Percentiles rank a stretch among this genome's conserved stretches.
These are phyloP conservation scores for Drosophila mettleri DNA, from an alignment of 2,888 invertebrate genomes.

Conservation along the genomic window DNA sequence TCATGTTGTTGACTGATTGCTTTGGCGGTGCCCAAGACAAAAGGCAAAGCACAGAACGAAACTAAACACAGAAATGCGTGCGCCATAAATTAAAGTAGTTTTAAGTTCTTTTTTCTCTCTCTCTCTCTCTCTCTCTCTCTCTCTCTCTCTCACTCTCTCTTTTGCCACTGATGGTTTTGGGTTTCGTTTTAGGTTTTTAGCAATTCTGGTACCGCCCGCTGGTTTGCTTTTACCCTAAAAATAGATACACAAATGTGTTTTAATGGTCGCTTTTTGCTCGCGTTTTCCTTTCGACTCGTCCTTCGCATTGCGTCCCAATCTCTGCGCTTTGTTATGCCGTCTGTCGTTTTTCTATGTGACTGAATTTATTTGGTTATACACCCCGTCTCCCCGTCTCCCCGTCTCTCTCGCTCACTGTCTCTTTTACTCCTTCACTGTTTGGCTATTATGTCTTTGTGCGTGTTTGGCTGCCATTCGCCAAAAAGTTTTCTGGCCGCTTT, in stretches of 20 bases:
- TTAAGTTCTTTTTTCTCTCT: conserved; percentile 55
- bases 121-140: neutral
- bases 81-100: conserved; percentile 79
- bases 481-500: conserved; percentile 67
- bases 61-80: conserved; percentile 76
- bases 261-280: conserved; percentile 76
- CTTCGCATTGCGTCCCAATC: conserved; percentile 57
- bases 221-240: conserved; percentile 68
- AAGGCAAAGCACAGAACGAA: conserved; percentile 29
- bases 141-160: neutral
- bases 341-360: conserved; percentile 79
- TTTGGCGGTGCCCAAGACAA: conserved; percentile 62
- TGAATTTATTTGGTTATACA: conserved; percentile 72
- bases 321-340: conserved; percentile 78
- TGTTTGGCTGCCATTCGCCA: conserved; percentile 74
- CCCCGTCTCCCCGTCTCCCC: neutral
- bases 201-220: conserved; percentile 54
- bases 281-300: conserved; percentile 43
- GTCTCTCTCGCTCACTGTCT: neutral
- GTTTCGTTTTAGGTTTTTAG: conserved; percentile 48
- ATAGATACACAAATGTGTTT: conserved; percentile 81
- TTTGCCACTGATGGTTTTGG: conserved; percentile 53
- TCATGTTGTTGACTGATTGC: conserved; percentile 74
- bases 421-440: neutral
- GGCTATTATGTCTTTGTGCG: conserved; percentile 63